Conservation (phyloP, 2,888 invertebrate genomes). For the Ariolimax columbianus region DNA sequence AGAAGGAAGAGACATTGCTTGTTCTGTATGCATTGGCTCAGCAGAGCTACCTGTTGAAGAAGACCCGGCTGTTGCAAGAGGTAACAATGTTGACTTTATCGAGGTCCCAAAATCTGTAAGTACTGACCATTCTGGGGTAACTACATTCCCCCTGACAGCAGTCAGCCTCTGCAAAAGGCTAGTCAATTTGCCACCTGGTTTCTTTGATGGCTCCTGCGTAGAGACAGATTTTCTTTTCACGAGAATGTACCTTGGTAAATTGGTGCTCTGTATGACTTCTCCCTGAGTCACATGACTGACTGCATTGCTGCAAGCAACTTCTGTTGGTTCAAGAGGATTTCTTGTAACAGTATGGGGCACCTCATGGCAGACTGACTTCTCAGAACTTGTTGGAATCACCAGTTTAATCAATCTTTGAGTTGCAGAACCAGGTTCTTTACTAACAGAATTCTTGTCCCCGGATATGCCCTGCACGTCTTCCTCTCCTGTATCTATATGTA, state of each 20-base stretch:
- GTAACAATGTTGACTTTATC: not conserved
- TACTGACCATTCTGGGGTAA: too few relatives aligned
- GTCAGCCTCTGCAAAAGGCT: constrained; percentile 10
- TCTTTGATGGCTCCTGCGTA: not conserved
- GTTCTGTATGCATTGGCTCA: not conserved
- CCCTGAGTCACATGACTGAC: not conserved
- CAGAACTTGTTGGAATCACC: not conserved
- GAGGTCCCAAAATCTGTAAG: not conserved
- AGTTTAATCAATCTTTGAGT: not conserved
- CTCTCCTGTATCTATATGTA: not conserved
- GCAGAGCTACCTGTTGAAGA: not conserved
- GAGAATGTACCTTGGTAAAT: not conserved
- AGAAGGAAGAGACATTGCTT: not conserved
- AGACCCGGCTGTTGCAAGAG: not conserved
- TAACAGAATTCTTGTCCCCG: not conserved
- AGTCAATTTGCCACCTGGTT: constrained; percentile 2
- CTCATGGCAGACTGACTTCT: not conserved
- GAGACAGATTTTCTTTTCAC: not conserved
- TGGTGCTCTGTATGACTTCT: not conserved
- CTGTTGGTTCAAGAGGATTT: not conserved
- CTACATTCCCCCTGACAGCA: not conserved
- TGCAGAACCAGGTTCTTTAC: not conserved
- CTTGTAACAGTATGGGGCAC: not conserved
- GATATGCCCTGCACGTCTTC: too few relatives aligned
- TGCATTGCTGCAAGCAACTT: not conserved